phyloP scores from a whole-genome alignment of 2,113 vertebrate species.

The Dasyprocta punctata region DNA sequence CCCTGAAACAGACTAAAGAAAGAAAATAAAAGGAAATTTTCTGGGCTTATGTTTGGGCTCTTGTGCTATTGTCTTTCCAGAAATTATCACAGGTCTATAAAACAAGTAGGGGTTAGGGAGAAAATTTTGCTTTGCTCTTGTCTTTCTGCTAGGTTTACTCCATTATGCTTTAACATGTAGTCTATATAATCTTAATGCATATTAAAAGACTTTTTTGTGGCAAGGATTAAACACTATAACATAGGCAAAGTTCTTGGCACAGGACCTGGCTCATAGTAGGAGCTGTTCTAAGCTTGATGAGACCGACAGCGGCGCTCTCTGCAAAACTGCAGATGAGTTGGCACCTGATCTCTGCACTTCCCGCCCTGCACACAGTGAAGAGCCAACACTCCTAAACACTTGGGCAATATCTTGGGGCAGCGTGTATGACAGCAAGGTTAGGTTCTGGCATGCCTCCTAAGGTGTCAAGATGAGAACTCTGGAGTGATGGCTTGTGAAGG shows the following conservation, averaged over 20 bases:
- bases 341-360: not conserved
- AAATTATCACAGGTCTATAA: not conserved
- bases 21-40: not conserved
- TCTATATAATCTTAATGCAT: not conserved
- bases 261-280: not conserved
- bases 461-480: not conserved
- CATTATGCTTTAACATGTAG: not conserved
- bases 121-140: not conserved
- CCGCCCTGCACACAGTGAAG: not conserved
- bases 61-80: not conserved
- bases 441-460: not conserved
- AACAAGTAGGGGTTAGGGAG: not conserved
- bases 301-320: not conserved
- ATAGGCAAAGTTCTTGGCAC: not conserved
- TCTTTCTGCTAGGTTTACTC: not conserved
- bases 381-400: not conserved
- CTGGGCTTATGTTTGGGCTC: not conserved
- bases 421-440: not conserved
- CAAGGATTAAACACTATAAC: not conserved
- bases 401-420: not conserved
- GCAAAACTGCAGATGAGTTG: not conserved
- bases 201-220: not conserved
- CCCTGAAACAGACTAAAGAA: not conserved
- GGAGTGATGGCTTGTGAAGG: not conserved
- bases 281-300: not conserved